Evolutionary conservation across 2,888 invertebrate genomes (phyloP), one percentile per base, ranked within the genome.

Genomic region (Ypsolopha sequella): DNA sequence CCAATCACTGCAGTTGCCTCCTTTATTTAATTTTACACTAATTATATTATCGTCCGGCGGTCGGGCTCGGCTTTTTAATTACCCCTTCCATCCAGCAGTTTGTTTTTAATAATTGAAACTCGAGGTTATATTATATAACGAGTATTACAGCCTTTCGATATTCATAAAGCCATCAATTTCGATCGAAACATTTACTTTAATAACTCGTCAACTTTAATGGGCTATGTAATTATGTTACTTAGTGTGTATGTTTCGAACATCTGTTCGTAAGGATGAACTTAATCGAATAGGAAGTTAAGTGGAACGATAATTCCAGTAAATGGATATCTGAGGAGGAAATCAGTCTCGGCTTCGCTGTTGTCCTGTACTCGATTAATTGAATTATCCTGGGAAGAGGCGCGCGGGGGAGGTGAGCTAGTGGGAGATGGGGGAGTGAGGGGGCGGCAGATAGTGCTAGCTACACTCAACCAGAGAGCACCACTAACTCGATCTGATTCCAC

Each of bases 401-500:
- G 24, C 24, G 24, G 24, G 24, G 24, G 24, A 24, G 24, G 24
- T 24, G 24, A 24, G 24, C 24, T 24, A 4, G 24, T 3, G 24
- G 24, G 2, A 24, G 4, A 24, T 24, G 24, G 24, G 2, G n/a
- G 48, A 38, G 38, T 41, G 36, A 36, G 45, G 24, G 24, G 24
- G 36, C 13, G 55, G 54, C 60, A 60, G 62, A 60, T 64, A 70
- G 65, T 65, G 70, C 66, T 70, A 65, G 68, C 69, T 73, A 69
- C 73, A 73, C 73, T 76, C 66, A 65, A 65, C 69, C 65, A 65
- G 68, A 70, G 68, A 76, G 73, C 70, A 64, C 71, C 70, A 73
- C 80, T 82, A 81, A 82, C 80, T 80, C 76, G 70, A 81, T 80
- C 76, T 70, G 75, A 79, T 80, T 80, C 79, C 77, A 76, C 79